These are phyloP conservation scores for Tyto alba DNA, from an alignment of 2,113 vertebrate species.

Conservation along the genomic window DNA sequence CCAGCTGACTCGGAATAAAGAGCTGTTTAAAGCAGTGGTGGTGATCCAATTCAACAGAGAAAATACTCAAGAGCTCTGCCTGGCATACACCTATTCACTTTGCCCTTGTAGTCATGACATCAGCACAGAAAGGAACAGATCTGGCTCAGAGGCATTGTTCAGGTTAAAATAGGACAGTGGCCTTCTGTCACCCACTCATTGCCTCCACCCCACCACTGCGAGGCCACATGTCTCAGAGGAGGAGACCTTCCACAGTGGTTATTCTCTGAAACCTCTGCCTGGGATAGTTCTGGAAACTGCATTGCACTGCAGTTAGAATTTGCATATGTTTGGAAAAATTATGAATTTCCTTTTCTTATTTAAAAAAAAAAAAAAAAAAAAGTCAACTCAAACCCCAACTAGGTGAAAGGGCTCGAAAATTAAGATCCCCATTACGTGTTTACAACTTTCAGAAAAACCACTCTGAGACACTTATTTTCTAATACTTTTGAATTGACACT, in stretches of 20 bases:
- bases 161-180: background rate
- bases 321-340: background rate
- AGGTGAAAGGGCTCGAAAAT: background rate
- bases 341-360: background rate
- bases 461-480: background rate
- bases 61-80: background rate
- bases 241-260: background rate
- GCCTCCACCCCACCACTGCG: fast-evolving
- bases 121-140: background rate
- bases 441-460: background rate
- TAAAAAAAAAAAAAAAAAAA: background rate
- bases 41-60: background rate
- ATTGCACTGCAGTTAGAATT: background rate
- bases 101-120: background rate
- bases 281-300: background rate
- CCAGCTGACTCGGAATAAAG: background rate
- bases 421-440: background rate
- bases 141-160: background rate
- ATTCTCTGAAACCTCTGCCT: background rate
- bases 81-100: background rate
- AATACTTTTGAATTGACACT: background rate
- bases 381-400: fast-evolving
- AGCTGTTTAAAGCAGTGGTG: background rate
- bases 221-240: fast-evolving
- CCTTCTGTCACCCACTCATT: fast-evolving